phyloP scores from a whole-genome alignment of 2,113 vertebrate genomes.

The Dasypus novemcinctus region DNA sequence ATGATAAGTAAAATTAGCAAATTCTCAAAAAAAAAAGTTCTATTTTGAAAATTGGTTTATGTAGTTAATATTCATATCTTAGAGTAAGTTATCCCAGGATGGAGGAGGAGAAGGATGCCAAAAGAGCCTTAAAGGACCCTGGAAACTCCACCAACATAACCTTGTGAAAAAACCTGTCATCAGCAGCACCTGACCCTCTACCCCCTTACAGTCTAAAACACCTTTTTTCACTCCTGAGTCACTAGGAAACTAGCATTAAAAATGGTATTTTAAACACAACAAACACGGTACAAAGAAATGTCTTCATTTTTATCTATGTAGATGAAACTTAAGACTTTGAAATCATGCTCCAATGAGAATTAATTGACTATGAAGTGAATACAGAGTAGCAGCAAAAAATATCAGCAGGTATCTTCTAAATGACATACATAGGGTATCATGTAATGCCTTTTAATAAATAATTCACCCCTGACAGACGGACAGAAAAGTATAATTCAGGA shows the following conservation, averaged over 20 bases:
- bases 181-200: not conserved
- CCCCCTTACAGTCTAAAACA: not conserved
- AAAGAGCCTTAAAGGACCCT: not conserved
- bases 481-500: not conserved
- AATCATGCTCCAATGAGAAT: not conserved
- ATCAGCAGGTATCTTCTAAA: not conserved
- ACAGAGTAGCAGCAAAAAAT: not conserved
- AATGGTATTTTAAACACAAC: not conserved
- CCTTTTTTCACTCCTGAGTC: not conserved
- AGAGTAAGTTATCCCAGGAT: not conserved
- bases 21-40: not conserved
- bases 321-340: not conserved
- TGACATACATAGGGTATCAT: not conserved
- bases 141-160: not conserved
- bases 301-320: not conserved
- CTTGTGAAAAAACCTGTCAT: not conserved
- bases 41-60: not conserved
- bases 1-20: not conserved
- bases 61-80: not conserved
- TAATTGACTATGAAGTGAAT: not conserved
- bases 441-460: not conserved
- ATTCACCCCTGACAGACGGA: not conserved
- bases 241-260: not conserved
- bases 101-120: too few species aligned
- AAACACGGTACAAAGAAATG: not conserved